Evolutionary conservation across 2,888 invertebrate genomes (phyloP).

Genomic region (Drosophila algonquin): DNA sequence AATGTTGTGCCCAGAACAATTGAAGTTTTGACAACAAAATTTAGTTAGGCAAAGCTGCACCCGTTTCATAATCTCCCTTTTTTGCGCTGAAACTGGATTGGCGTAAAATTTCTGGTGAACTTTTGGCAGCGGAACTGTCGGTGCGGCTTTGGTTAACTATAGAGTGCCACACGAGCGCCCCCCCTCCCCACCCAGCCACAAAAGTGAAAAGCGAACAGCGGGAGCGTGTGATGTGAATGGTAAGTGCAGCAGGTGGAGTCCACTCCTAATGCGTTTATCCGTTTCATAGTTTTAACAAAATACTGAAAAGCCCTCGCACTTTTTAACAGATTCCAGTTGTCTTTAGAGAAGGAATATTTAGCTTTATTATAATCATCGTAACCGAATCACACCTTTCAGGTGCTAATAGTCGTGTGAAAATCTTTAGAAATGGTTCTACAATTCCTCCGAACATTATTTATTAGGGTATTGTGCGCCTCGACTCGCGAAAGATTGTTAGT

Average conservation of each 20-base stretch:
- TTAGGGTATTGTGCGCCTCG: neutral
- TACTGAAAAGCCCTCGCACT: neutral
- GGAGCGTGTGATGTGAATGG: conserved; percentile 75
- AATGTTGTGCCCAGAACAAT: conserved; percentile 53
- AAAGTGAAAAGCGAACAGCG: conserved; percentile 25
- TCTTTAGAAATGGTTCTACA: neutral
- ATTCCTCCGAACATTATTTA: neutral
- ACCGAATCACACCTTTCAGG: too few relatives aligned
- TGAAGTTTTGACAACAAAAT: conserved; percentile 70
- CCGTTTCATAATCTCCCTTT: conserved; percentile 11
- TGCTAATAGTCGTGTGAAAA: neutral
- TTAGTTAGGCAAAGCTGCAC: conserved; percentile 62
- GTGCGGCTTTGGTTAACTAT: conserved; percentile 51
- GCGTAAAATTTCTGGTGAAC: conserved; percentile 38
- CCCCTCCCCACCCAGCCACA: conserved; percentile 1
- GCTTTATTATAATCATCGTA: too few relatives aligned
- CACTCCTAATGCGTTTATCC: conserved; percentile 30
- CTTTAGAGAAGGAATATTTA: neutral
- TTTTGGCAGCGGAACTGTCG: conserved; percentile 30
- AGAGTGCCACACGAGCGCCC: conserved; percentile 5
- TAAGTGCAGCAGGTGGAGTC: conserved; percentile 58
- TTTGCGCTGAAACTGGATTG: conserved; percentile 37
- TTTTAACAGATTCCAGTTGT: too few relatives aligned
- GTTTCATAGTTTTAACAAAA: conserved; percentile 9
- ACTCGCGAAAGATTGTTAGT: too few relatives aligned